Base-by-base conservation (phyloP, 2,888 invertebrate genomes). In the Dilophus febrilis region DNA sequence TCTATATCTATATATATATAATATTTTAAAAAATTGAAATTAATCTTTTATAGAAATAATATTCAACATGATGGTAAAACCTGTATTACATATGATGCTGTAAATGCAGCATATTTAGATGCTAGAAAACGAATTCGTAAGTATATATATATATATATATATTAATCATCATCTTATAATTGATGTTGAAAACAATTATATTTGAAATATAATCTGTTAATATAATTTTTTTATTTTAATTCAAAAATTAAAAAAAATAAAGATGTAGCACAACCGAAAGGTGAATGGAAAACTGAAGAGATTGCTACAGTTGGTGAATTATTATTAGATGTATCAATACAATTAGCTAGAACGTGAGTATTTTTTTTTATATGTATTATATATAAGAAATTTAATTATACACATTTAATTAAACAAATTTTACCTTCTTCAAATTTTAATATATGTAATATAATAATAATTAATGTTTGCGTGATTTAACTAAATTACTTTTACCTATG, bases 41-140 rank as follows among this genome's bases (percentile, higher is more conserved):
- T n/a, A n/a, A n/a, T 34, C 18, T 8, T 11, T 17, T 16, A 33
- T 17, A 37, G 37, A 13, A 37, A 37, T 30, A 37, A 18, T 29
- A 37, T 37, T 38, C 39, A 39, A 28, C 27, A 39, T 18, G 19
- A 33, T 3, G 74, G 77, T 38, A 73, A 78, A 46, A 79, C 80
- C 44, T 90, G 88, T 61, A 86, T 88, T 57, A 87, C 88, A 5
- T 88, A 84, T 58, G 86, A 87, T 52, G 85, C 87, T 38, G 74
- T 88, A 44, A 87, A 88, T 65, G 79, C 82, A 50, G 88, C 88
- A 34, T 88, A 87, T 64, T 63, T 82, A 48, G 84, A 87, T 57
- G 86, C 86, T 37, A 72, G 86, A 53, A 84, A 85, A 61, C 72
- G 87, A 65, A 82, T 87, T 54, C 71, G 88, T 88, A 70, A 82